These are phyloP conservation scores for Ectropis grisescens DNA, from an alignment of 1,140 invertebrate genomes.

Conservation along the genomic window DNA sequence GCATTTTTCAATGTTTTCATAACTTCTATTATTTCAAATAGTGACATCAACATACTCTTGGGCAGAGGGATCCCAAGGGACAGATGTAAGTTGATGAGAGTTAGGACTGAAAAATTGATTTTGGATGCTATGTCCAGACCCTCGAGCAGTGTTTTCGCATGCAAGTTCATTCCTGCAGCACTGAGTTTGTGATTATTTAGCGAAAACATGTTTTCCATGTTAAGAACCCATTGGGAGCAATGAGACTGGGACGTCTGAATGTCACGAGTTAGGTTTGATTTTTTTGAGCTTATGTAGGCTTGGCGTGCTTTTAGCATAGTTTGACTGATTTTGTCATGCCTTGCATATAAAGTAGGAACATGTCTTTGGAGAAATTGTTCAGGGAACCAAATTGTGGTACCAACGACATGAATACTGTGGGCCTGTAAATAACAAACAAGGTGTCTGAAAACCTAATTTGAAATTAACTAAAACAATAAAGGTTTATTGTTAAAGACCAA, in stretches of 20 bases:
- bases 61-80: slow-evolving; percentile 82
- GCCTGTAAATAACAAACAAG: slow-evolving; percentile 52
- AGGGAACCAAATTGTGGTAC: slow-evolving; percentile 85
- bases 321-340: slow-evolving; percentile 73
- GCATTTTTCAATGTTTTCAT: slow-evolving; percentile 82
- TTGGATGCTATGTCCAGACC: slow-evolving; percentile 75
- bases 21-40: slow-evolving; percentile 87
- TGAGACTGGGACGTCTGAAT: slow-evolving; percentile 33
- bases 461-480: too few species aligned
- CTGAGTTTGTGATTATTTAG: slow-evolving; percentile 68
- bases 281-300: slow-evolving; percentile 72
- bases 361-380: slow-evolving; percentile 80
- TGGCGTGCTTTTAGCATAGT: slow-evolving; percentile 69
- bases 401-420: slow-evolving; percentile 80
- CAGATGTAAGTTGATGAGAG: slow-evolving; percentile 87
- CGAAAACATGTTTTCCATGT: slow-evolving; percentile 71
- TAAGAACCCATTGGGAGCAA: slow-evolving; percentile 72
- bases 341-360: slow-evolving; percentile 71
- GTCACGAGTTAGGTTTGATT: slow-evolving; percentile 74
- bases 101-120: slow-evolving; percentile 75
- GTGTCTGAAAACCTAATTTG: too few species aligned
- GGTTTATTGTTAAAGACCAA: too few species aligned
- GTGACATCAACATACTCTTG: slow-evolving; percentile 79
- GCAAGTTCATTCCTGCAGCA: slow-evolving; percentile 74
- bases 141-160: slow-evolving; percentile 74